Conservation (phyloP, 2,888 invertebrate species). For the Mimachlamys varia region DNA sequence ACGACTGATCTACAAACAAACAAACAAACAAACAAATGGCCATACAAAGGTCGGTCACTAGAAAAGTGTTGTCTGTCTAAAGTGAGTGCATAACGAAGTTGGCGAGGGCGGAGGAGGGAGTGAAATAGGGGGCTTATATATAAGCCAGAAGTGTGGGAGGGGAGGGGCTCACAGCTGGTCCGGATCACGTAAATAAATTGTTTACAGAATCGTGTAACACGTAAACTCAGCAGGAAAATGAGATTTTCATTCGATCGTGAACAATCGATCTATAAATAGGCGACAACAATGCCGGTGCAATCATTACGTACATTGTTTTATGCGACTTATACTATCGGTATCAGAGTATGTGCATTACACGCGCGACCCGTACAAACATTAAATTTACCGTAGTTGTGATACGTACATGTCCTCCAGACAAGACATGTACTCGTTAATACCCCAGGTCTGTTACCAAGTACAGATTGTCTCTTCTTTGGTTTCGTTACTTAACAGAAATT, state of each 20-base stretch:
- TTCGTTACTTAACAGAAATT: neutral
- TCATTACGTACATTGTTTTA: neutral
- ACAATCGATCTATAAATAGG: neutral
- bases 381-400: too few relatives aligned
- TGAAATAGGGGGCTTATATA: too few relatives aligned
- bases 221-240: neutral
- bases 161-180: neutral
- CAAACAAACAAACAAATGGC: too few relatives aligned
- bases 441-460: too few relatives aligned
- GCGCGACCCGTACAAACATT: neutral
- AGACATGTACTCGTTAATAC: too few relatives aligned
- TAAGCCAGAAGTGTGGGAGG: neutral
- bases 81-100: too few relatives aligned
- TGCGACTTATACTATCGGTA: neutral
- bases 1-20: too few relatives aligned
- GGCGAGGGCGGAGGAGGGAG: too few relatives aligned
- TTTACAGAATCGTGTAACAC: neutral
- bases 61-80: too few relatives aligned
- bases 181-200: neutral
- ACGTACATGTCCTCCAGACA: too few relatives aligned
- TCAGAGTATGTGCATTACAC: neutral
- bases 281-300: neutral
- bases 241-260: neutral
- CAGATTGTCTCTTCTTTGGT: neutral
- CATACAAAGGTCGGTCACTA: too few relatives aligned